Percentiles rank a stretch among this genome's conserved stretches.
Evolutionary conservation across 64 coral and sea anemone genomes (phyloP).

Genomic region (Porites australiensis): DNA sequence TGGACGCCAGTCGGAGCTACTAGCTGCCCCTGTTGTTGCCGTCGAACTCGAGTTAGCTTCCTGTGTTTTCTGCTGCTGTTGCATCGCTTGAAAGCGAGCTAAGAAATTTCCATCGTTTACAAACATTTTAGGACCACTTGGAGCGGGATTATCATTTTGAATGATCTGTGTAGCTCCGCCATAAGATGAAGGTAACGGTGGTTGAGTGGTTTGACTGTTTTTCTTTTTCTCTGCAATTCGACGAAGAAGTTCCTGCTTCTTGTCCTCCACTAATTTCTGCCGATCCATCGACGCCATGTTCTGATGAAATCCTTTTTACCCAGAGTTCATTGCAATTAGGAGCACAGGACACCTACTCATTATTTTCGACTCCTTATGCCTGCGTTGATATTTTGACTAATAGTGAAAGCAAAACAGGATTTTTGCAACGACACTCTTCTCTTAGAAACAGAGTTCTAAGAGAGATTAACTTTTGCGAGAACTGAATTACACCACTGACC

Average conservation of each 20-base stretch:
- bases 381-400: no score
- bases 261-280: conserved; percentile 56
- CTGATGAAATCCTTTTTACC: neutral
- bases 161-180: neutral
- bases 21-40: neutral
- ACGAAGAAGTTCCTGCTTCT: conserved; percentile 67
- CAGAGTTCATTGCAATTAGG: neutral
- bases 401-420: no score
- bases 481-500: no score
- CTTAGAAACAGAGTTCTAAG: no score
- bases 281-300: conserved; percentile 66
- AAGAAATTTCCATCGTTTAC: conserved; percentile 72
- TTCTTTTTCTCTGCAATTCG: conserved; percentile 72
- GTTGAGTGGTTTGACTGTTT: neutral
- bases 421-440: no score
- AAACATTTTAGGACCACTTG: conserved; percentile 24
- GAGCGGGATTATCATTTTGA: neutral
- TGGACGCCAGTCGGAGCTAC: neutral
- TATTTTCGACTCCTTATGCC: no score
- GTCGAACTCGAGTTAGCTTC: neutral
- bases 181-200: neutral
- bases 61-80: conserved; percentile 7
- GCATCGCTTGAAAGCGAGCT: conserved; percentile 75
- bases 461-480: no score
- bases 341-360: neutral